Conservation (phyloP, 2,888 invertebrate genomes). For the Dasypogon diadema region DNA sequence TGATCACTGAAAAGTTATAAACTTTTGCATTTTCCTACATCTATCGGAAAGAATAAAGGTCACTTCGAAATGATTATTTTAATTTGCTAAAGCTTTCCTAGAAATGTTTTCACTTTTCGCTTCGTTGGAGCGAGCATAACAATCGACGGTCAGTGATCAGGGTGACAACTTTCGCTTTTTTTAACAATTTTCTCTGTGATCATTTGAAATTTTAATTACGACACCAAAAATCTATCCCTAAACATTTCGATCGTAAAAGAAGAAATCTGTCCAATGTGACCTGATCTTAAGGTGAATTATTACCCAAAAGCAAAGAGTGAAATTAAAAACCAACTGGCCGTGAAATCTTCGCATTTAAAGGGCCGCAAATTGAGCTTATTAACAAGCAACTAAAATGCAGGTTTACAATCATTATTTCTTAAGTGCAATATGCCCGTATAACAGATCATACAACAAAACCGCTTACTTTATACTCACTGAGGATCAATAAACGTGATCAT, state of each 20-base stretch:
- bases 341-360: background rate
- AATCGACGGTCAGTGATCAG: no score
- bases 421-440: background rate
- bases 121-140: background rate
- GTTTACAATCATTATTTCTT: background rate
- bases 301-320: background rate
- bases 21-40: background rate
- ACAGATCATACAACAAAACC: background rate
- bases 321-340: background rate
- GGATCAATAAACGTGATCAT: background rate
- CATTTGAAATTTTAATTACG: background rate
- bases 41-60: background rate
- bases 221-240: background rate
- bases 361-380: background rate
- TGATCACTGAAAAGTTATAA: background rate
- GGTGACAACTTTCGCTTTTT: conserved; percentile 1
- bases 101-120: background rate
- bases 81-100: conserved; percentile 1
- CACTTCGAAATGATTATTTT: background rate
- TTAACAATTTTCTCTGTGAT: background rate
- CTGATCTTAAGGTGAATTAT: no score
- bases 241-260: background rate
- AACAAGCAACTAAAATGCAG: background rate
- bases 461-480: background rate
- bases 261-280: no score